A percentile compares a stretch with the other conserved stretches of the same genome.
Evolutionary conservation across 2,797 vertebrate genomes (phyloP).

Genomic region (Chiroxiphia lanceolata): DNA sequence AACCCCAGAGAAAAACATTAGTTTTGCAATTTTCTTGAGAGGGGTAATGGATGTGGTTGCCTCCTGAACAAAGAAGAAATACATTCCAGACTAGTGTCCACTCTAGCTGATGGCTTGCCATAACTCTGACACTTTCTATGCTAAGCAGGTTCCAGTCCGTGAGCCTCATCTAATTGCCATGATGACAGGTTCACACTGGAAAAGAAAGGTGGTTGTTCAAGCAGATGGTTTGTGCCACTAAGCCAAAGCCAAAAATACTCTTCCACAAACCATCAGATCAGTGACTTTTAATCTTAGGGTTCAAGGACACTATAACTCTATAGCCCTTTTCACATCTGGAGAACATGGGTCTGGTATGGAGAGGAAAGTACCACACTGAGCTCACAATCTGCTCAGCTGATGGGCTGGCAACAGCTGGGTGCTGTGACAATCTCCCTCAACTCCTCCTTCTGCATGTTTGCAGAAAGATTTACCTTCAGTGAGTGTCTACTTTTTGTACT

Average conservation of each 20-base stretch:
- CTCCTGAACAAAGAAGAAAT: background rate
- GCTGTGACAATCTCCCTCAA: rapidly evolving
- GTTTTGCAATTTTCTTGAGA: background rate
- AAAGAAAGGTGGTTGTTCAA: background rate
- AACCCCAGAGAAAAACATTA: background rate
- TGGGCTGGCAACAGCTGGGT: background rate
- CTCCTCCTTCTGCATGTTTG: background rate
- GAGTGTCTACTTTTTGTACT: background rate
- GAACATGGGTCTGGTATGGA: background rate
- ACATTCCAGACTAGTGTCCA: background rate
- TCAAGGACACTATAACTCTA: background rate
- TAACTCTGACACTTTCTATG: background rate
- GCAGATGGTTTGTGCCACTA: background rate
- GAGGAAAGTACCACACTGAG: background rate
- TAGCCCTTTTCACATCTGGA: background rate
- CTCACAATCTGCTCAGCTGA: background rate
- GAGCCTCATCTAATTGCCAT: background rate
- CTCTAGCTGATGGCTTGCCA: background rate
- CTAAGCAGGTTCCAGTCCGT: background rate
- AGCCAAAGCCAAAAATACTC: background rate
- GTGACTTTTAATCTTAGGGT: background rate
- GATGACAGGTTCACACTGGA: background rate
- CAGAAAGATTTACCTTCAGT: background rate
- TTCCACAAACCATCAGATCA: background rate
- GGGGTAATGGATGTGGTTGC: background rate